Base-by-base conservation (phyloP, 2,797 vertebrate genomes). In the Luscinia luscinia region DNA sequence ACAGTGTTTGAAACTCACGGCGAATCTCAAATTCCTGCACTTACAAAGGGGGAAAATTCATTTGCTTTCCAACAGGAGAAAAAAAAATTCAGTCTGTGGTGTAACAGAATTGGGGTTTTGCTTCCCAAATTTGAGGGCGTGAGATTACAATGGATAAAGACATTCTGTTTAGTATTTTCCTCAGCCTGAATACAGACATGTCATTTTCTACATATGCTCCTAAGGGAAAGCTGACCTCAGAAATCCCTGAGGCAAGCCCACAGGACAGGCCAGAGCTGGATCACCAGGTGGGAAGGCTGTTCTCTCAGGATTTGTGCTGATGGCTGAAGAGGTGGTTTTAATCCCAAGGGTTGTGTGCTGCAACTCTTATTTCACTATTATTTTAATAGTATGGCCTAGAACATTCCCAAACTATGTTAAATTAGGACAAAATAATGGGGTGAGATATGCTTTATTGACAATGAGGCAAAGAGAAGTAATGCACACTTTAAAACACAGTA, bases 211-310 rank as follows among this genome's bases (percentile, higher is more conserved):
- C 36, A 23, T 9, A 34, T 4, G 59, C 40, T 58, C 24, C 27
- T 70, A 43, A 79, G 62, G 66, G 68, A 77, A 81, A 92, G 52
- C 21, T 94, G 84, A 89, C 90, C 72, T 94, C 51, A 52, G 69
- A 91, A 74, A 79, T 93, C 81, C 95, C 80, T n/a, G 52, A 89
- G 92, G 94, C 92, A 48, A 72, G 85, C 85, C 92, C 83, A 82
- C 63, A 74, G 92, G 66, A 87, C 43, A 82, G 83, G 68, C n/a
- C 22, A 4, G 20, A 68, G 63, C 34, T 87, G 64, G 24, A 79
- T 72, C 69, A 85, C 11, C 43, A 67, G n/a, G 34, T 36, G 66
- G 58, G 68, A 89, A 62, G 13, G 10, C 21, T 84, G 12, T 26
- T 91, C 90, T 68, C 82, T 77, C 11, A 32, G 78, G 54, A 54